Conservation (phyloP, 2,888 invertebrate species). For the Eupithecia dodoneata region DNA sequence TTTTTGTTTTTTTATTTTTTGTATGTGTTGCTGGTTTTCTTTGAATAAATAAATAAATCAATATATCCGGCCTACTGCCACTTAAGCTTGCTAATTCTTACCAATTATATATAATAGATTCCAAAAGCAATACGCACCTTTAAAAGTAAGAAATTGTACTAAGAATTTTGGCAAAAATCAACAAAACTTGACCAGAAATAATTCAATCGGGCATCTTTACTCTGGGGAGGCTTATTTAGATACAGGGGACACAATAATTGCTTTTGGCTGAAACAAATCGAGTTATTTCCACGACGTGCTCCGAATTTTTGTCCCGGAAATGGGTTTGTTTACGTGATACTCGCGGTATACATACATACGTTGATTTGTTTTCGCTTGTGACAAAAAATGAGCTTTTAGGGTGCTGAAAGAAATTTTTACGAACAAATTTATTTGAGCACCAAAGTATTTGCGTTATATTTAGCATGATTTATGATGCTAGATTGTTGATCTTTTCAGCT, state of each 20-base stretch:
- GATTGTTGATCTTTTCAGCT: background rate
- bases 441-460: background rate
- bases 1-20: too few relatives aligned
- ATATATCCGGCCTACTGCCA: too few relatives aligned
- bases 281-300: constrained; percentile 60
- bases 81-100: too few relatives aligned
- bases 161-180: constrained; percentile 1
- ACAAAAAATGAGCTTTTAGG: constrained; percentile 5
- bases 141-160: background rate
- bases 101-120: too few relatives aligned
- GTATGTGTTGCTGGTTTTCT: too few relatives aligned
- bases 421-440: background rate
- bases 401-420: background rate
- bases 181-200: constrained; percentile 48
- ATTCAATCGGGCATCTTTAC: constrained; percentile 52
- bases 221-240: constrained; percentile 52
- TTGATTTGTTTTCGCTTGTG: constrained; percentile 5
- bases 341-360: background rate
- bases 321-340: constrained; percentile 29
- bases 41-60: too few relatives aligned
- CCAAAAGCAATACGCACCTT: background rate
- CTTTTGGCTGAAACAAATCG: constrained; percentile 59
- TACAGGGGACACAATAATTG: constrained; percentile 61
- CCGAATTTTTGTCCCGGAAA: constrained; percentile 46
- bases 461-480: background rate